phyloP scores from a whole-genome alignment of 2,113 vertebrate genomes.

The Circaetus gallicus region DNA sequence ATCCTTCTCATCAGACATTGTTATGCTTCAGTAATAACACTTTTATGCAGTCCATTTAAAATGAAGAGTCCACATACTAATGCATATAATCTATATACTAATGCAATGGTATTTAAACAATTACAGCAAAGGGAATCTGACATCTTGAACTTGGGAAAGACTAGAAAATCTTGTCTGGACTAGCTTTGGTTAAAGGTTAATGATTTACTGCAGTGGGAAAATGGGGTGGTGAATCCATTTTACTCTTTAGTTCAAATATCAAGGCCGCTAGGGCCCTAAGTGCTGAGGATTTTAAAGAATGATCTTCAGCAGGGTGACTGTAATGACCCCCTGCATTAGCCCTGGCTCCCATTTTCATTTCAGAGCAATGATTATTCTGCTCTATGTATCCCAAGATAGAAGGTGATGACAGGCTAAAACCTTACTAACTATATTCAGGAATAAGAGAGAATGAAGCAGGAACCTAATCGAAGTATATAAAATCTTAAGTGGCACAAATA shows the following conservation, averaged over 20 bases:
- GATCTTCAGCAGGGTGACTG: constrained; percentile 7
- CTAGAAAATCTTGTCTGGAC: background rate
- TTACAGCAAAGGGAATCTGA: background rate
- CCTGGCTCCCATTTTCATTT: constrained; percentile 41
- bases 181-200: constrained; percentile 29
- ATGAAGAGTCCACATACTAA: background rate
- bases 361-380: constrained; percentile 9
- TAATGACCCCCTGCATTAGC: constrained; percentile 51
- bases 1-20: background rate
- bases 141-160: constrained; percentile 10
- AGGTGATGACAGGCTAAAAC: constrained; percentile 33
- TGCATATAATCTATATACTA: constrained; percentile 24
- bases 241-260: background rate
- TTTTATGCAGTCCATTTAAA: constrained; percentile 21
- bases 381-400: constrained; percentile 6
- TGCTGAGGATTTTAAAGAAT: constrained; percentile 31
- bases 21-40: background rate
- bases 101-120: constrained; percentile 33
- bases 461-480: constrained; percentile 19
- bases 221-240: background rate
- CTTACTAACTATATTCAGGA: background rate
- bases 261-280: background rate
- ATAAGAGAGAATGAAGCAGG: background rate
- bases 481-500: constrained; percentile 36
- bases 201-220: constrained; percentile 10